phyloP scores from a whole-genome alignment of 2,888 invertebrate genomes.

The Melanophora roralis region DNA sequence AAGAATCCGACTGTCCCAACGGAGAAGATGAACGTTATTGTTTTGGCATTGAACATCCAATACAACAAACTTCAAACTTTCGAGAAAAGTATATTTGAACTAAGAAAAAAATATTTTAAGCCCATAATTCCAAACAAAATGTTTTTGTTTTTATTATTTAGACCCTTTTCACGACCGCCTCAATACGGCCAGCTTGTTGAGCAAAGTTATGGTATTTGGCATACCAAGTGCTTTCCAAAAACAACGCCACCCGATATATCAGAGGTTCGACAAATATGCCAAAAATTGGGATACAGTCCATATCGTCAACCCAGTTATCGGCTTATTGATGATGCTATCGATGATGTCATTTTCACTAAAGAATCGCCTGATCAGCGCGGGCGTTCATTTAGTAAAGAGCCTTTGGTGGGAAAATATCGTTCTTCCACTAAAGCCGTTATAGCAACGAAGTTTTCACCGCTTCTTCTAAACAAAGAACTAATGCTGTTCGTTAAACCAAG shows the following conservation, averaged over 20 bases:
- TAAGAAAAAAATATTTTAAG: background rate
- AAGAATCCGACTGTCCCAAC: constrained; percentile 83
- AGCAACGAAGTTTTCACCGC: constrained; percentile 74
- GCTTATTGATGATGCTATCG: constrained; percentile 71
- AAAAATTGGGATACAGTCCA: constrained; percentile 80
- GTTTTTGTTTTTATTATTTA: too few species aligned
- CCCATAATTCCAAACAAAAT: background rate
- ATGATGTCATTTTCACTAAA: constrained; percentile 68
- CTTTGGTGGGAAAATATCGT: constrained; percentile 69
- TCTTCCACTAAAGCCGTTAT: constrained; percentile 73
- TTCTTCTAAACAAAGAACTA: constrained; percentile 72
- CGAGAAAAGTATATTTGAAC: constrained; percentile 40
- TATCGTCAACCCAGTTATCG: constrained; percentile 74
- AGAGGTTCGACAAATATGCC: constrained; percentile 80
- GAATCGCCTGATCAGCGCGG: constrained; percentile 67
- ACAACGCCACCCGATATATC: constrained; percentile 78
- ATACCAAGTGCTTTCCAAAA: constrained; percentile 83
- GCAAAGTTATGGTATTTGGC: constrained; percentile 84
- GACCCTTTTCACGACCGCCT: constrained; percentile 52
- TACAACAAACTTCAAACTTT: constrained; percentile 44
- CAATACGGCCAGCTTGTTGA: constrained; percentile 83
- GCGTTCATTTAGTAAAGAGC: constrained; percentile 67
- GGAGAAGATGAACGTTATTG: constrained; percentile 86
- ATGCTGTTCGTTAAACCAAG: constrained; percentile 75
- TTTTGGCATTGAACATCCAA: constrained; percentile 77